Conservation (phyloP, 1,140 invertebrate species). For the Papilio polyxenes region DNA sequence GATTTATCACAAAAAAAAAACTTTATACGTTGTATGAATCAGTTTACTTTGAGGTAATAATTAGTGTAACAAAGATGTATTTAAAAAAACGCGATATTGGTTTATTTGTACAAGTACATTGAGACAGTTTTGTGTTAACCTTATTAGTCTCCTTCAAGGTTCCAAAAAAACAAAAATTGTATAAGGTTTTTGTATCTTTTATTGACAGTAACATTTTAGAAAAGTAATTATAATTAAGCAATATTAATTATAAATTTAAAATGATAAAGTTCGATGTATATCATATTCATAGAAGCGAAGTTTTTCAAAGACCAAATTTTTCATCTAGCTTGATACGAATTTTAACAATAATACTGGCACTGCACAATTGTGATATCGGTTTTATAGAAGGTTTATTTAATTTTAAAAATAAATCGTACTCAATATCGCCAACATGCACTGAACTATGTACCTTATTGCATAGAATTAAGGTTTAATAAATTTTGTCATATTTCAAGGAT, state of each 20-base stretch:
- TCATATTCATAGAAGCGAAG: neutral
- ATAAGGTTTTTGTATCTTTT: too few relatives aligned
- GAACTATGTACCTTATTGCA: neutral
- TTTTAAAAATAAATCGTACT: neutral
- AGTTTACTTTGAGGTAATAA: neutral
- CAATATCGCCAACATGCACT: neutral
- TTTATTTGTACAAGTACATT: too few relatives aligned
- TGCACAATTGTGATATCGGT: neutral
- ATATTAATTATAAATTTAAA: neutral
- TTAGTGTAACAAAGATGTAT: too few relatives aligned
- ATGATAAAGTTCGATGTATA: neutral
- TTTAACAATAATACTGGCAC: neutral
- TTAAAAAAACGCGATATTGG: too few relatives aligned
- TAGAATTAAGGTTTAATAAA: neutral
- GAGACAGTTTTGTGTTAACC: too few relatives aligned
- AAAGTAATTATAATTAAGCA: neutral
- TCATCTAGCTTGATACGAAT: constrained; percentile 3
- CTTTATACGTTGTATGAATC: neutral
- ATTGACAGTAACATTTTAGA: too few relatives aligned
- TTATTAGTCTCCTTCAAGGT: too few relatives aligned
- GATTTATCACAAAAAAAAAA: neutral
- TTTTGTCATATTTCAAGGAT: neutral
- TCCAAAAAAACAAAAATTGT: too few relatives aligned
- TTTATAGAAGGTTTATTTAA: neutral
- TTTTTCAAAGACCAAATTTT: neutral